Percentiles rank a stretch among this genome's conserved stretches.
Evolutionary conservation across 1,140 invertebrate genomes (phyloP).

Genomic region (Magallana ariakensis): DNA sequence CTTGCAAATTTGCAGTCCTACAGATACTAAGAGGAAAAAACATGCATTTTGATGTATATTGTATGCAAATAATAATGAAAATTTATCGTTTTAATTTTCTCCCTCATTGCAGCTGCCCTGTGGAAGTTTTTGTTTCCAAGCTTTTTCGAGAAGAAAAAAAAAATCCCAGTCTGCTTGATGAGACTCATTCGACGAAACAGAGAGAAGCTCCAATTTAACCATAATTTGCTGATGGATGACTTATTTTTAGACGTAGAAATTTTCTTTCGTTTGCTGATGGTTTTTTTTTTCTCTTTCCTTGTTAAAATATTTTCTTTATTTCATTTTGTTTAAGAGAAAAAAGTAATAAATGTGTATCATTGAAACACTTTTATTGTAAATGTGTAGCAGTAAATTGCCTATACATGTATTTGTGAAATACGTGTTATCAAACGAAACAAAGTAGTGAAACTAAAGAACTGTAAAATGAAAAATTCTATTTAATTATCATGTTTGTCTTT

Average conservation of each 20-base stretch:
- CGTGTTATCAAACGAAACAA: no score
- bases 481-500: no score
- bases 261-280: neutral
- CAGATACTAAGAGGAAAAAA: neutral
- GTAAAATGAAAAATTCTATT: no score
- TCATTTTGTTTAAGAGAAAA: no score
- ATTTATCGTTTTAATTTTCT: slow-evolving; percentile 33
- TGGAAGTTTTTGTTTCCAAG: neutral
- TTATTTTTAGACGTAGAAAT: neutral
- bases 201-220: neutral
- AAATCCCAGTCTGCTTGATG: neutral
- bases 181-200: neutral
- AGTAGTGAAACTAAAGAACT: no score
- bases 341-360: no score
- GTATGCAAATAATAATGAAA: slow-evolving; percentile 39
- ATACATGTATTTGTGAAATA: no score
- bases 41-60: slow-evolving; percentile 38
- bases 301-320: no score
- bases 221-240: slow-evolving; percentile 11
- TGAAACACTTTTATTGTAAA: no score
- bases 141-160: neutral
- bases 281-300: no score
- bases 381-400: no score
- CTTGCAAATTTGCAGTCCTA: slow-evolving; percentile 28
- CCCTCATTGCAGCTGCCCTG: slow-evolving; percentile 22